These are phyloP conservation scores for Xestia sexstrigata DNA, from an alignment of 2,888 invertebrate genomes.

Conservation along the genomic window DNA sequence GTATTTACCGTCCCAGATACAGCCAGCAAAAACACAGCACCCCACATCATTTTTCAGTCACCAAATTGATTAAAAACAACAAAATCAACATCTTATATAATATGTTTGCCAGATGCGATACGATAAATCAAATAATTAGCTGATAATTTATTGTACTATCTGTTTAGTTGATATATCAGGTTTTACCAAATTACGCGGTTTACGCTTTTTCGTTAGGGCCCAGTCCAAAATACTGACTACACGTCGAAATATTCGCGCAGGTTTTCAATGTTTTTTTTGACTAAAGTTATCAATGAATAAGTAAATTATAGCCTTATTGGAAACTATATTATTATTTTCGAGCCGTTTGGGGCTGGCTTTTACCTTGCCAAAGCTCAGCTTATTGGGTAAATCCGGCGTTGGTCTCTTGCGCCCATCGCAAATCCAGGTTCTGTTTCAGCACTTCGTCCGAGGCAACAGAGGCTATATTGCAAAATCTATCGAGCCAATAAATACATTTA, in stretches of 20 bases:
- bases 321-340: too few species aligned
- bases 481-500: too few species aligned
- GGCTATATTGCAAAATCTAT: too few species aligned
- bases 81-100: constrained; percentile 30
- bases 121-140: constrained; percentile 34
- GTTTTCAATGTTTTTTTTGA: not conserved
- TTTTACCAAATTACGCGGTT: constrained; percentile 2
- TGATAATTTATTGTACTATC: constrained; percentile 32
- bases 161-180: constrained; percentile 9
- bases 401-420: too few species aligned
- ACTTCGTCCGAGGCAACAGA: too few species aligned
- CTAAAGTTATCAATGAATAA: not conserved
- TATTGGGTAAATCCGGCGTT: not conserved
- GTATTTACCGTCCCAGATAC: constrained; percentile 68
- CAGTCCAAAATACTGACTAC: not conserved
- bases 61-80: constrained; percentile 15
- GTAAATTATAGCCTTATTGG: too few species aligned
- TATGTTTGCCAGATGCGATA: not conserved
- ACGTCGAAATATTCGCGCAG: not conserved
- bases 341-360: too few species aligned
- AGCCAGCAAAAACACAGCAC: constrained; percentile 63
- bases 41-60: constrained; percentile 61
- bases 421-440: too few species aligned
- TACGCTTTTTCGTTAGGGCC: not conserved
- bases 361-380: not conserved